Base-by-base conservation (phyloP, 2,888 invertebrate genomes). In the Ditula angustiorana region DNA sequence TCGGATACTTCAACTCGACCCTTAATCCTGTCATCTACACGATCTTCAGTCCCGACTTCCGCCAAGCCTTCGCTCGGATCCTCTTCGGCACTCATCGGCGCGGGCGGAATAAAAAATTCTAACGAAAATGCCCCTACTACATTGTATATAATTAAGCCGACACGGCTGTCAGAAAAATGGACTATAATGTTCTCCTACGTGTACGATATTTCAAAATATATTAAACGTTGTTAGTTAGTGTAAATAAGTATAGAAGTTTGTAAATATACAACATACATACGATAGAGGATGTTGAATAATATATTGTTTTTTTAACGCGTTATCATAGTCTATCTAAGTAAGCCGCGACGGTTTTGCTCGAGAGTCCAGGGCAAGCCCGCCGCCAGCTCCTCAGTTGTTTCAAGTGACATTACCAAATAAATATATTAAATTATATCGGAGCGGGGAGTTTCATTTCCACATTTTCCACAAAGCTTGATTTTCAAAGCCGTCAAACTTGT, bases 11-110 rank as follows among this genome's bases (percentile, higher is more conserved):
- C 86, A 98, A 98, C 88, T 97, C 97, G 50, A 96, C 98, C 47
- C 93, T 98, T 55, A 98, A 98, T 85, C 98, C 98, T 11, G 96
- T 98, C 68, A 96, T 98, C 79, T 98, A 98, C 85, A 98, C 98
- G n/a, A 96, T 98, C 77, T 98, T 98, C 88, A 97, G 96, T 80
- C 98, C 98, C 24, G 98, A 98, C 82, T 98, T 98, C 83, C 94
- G 98, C 75, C 96, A 96, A 82, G 98, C 98, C 37, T 98, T 98
- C 89, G 96, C 97, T 69, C 95, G 97, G 70, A 96, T 98, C 71
- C 94, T 98, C 58, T 96, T 96, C 86, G 96, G 96, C 58, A 87
- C 92, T 1, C 93, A 93, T 69, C 80, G 93, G 35, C 84, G 93
- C 11, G 86, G 92, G 30, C 85, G 93, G 1, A 92, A 92, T 78